Percentiles rank a stretch among this genome's conserved stretches.
These are phyloP conservation scores for Pagetopsis macropterus DNA, from an alignment of 2,797 vertebrate species.

Conservation along the genomic window DNA sequence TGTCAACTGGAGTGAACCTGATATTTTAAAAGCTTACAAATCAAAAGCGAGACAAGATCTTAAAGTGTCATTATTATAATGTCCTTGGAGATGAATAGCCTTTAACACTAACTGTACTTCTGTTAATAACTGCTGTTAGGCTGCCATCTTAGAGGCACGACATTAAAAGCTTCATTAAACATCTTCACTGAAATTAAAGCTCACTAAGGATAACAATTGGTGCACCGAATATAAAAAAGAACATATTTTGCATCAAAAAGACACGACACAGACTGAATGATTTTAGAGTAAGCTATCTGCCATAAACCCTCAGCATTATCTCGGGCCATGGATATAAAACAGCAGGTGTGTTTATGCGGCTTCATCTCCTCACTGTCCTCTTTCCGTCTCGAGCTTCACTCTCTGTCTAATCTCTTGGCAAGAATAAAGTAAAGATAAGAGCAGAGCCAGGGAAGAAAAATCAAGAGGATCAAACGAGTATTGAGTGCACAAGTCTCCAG, in stretches of 20 bases:
- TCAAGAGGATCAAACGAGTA: neutral
- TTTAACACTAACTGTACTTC: neutral
- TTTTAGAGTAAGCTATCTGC: neutral
- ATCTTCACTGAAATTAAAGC: neutral
- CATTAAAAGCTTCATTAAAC: neutral
- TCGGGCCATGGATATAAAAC: neutral
- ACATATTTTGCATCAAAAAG: neutral
- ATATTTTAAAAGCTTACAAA: neutral
- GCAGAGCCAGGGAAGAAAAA: neutral
- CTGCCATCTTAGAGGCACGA: neutral
- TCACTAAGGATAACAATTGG: neutral
- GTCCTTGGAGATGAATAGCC: neutral
- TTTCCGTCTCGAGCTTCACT: neutral
- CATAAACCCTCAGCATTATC: conserved; percentile 2
- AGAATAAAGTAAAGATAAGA: conserved; percentile 6
- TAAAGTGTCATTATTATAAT: neutral
- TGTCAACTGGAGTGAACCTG: neutral
- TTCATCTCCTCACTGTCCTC: neutral
- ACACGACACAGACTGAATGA: neutral
- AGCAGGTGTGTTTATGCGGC: neutral
- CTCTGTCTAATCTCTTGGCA: neutral
- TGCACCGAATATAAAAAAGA: neutral
- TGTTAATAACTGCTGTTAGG: neutral
- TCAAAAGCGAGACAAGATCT: neutral
- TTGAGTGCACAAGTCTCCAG: neutral